Percentiles rank a stretch among this genome's conserved stretches.
These are phyloP conservation scores for Eristalis intricaria DNA, from an alignment of 2,888 invertebrate genomes.

Conservation along the genomic window DNA sequence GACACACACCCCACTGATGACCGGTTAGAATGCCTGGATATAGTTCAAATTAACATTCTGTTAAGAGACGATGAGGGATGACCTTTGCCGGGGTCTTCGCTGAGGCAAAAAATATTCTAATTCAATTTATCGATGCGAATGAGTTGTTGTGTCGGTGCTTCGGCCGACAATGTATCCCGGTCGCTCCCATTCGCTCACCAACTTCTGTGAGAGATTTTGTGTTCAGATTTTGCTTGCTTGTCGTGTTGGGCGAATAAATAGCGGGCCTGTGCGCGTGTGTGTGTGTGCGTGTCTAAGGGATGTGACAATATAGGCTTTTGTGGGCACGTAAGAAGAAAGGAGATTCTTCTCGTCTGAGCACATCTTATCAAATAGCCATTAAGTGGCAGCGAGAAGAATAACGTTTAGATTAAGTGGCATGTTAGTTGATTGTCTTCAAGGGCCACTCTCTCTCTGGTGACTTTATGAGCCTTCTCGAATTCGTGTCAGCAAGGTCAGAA, in stretches of 20 bases:
- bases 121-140: constrained; percentile 51
- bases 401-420: background rate
- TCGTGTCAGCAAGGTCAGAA: background rate
- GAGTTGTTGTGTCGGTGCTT: background rate
- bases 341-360: background rate
- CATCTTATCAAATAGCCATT: background rate
- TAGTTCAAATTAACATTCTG: constrained; percentile 39
- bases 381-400: background rate
- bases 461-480: background rate
- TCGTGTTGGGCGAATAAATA: background rate
- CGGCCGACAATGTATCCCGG: background rate
- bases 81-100: constrained; percentile 32
- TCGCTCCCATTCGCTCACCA: background rate
- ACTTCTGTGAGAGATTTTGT: background rate
- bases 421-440: background rate
- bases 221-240: background rate
- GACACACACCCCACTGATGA: constrained; percentile 4
- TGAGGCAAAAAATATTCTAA: constrained; percentile 30
- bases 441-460: background rate
- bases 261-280: background rate
- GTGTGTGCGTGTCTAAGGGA: background rate
- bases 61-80: constrained; percentile 41
- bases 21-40: background rate
- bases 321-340: background rate
- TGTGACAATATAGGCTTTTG: background rate